Base-by-base conservation (phyloP, 2,113 vertebrate genomes). In the Setophaga kirtlandii region DNA sequence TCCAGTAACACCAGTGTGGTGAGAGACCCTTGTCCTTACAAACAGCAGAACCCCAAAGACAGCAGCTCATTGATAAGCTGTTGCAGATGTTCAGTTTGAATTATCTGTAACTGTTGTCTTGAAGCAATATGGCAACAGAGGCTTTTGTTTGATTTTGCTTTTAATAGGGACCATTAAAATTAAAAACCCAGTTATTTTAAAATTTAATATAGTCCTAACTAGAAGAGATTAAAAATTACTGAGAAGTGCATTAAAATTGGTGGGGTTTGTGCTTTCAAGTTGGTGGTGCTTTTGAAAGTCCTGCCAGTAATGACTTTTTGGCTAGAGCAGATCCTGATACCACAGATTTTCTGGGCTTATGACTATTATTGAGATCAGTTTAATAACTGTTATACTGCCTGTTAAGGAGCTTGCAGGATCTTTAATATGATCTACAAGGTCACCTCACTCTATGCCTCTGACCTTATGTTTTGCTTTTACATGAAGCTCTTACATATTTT, bases 1-100 rank as follows among this genome's bases (percentile, higher is more conserved):
- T 99, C 99, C 80, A 99, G 99, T 97, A 99, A 99, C 96, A 98
- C 98, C 80, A 98, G 97, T 87, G 98, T 99, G 98, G 99, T 99
- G 92, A 98, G 98, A 96, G 16, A 21, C 73, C 52, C 15, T 30
- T 76, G 11, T 50, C 28, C 12, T 60, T 88, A 42, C 30, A 37
- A 44, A 69, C 42, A 74, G 33, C 56, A 71, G 39, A 87, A 44
- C 46, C 52, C 27, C 17, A 33, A n/a, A 74, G 33, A 23, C 55
- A 82, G 46, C 71, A 80, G 59, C 49, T 85, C 41, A 22, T 30
- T 64, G 78, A 88, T 62, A 76, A 87, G 22, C 56, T 73, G 20
- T 89, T 93, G 46, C 89, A 92, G 84, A 91, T 88, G 62, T 75
- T 86, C 70, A 82, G 6, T 68, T 39, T 56, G 49, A 59, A 50